Evolutionary conservation across 1,140 invertebrate species (phyloP).

Genomic region (Drosophila tsacasi): DNA sequence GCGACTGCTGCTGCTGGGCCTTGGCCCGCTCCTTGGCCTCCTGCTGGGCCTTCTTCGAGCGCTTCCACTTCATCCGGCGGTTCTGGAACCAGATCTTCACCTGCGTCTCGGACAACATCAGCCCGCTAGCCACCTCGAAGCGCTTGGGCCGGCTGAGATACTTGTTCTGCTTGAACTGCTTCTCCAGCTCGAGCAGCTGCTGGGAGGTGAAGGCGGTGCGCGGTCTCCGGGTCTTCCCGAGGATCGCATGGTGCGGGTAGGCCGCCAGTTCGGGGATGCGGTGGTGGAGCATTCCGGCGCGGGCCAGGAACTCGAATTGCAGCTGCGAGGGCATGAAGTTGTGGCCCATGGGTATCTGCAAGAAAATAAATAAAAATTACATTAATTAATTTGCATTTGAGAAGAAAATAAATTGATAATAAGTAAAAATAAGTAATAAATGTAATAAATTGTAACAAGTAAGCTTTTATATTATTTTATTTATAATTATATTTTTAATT

Average conservation of each 20-base stretch:
- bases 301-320: slow-evolving; percentile 93
- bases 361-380: neutral
- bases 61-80: slow-evolving; percentile 97
- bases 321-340: slow-evolving; percentile 90
- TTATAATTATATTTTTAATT: neutral
- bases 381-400: neutral
- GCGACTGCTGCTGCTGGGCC: slow-evolving; percentile 71
- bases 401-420: neutral
- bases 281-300: slow-evolving; percentile 94
- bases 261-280: slow-evolving; percentile 90
- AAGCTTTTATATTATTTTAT: too few relatives aligned
- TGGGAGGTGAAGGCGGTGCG: slow-evolving; percentile 99
- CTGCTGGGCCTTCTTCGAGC: slow-evolving; percentile 96
- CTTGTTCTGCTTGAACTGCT: slow-evolving; percentile 99
- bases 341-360: slow-evolving; percentile 81
- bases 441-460: too few relatives aligned
- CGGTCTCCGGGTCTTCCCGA: slow-evolving; percentile 97
- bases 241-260: slow-evolving; percentile 89
- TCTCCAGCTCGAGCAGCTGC: slow-evolving; percentile 98
- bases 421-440: too few relatives aligned
- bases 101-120: slow-evolving; percentile 99
- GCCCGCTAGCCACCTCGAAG: slow-evolving; percentile 98
- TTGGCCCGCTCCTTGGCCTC: slow-evolving; percentile 86
- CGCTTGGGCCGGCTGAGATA: slow-evolving; percentile 99
- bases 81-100: slow-evolving; percentile 99